Percentiles rank a stretch among this genome's conserved stretches.
Evolutionary conservation across 1,140 invertebrate species (phyloP).

Genomic region (Protaetia brevitarsis): DNA sequence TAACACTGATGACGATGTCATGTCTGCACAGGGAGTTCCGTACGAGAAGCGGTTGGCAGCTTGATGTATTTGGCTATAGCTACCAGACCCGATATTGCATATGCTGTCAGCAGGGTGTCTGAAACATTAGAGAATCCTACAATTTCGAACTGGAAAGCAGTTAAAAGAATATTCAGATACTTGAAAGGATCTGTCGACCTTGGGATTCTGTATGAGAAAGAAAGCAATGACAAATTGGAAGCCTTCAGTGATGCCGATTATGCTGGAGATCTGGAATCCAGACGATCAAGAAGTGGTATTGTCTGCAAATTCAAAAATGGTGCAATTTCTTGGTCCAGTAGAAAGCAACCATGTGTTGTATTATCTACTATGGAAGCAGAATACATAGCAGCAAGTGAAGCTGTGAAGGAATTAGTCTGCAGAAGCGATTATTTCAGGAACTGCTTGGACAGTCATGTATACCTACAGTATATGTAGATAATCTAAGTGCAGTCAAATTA

Average conservation of each 20-base stretch:
- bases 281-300: constrained; percentile 45
- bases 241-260: constrained; percentile 46
- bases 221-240: constrained; percentile 1
- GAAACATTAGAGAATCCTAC: constrained; percentile 35
- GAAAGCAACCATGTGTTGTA: constrained; percentile 41
- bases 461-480: constrained; percentile 33
- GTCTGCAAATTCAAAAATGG: constrained; percentile 42
- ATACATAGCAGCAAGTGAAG: constrained; percentile 40
- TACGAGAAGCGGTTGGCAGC: constrained; percentile 46
- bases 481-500: constrained; percentile 46
- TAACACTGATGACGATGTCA: background rate
- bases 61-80: constrained; percentile 45
- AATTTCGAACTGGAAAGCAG: constrained; percentile 40
- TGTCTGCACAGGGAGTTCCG: constrained; percentile 12
- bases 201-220: constrained; percentile 32
- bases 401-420: constrained; percentile 29
- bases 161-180: constrained; percentile 47
- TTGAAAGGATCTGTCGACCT: constrained; percentile 47
- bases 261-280: constrained; percentile 38
- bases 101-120: constrained; percentile 42
- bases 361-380: constrained; percentile 46
- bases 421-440: background rate
- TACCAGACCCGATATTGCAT: constrained; percentile 49
- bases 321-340: constrained; percentile 34
- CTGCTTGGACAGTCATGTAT: no score